Evolutionary conservation across 2,797 vertebrate species (phyloP).

Genomic region (Sebastes miniatus): DNA sequence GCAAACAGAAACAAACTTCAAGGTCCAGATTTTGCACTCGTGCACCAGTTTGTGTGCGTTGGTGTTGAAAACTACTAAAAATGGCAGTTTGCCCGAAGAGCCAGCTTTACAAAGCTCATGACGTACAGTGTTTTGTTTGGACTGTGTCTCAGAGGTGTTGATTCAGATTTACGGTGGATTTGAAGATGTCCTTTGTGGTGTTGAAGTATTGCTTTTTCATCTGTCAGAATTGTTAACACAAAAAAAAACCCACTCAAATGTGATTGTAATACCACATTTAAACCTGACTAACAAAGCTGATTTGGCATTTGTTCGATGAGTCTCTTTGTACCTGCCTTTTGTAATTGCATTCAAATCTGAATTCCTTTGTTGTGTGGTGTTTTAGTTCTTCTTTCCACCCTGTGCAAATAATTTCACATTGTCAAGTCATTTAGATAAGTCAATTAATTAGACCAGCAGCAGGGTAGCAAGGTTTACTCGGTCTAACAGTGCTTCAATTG

Average conservation of each 20-base stretch:
- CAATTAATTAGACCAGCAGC: neutral
- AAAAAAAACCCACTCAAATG: neutral
- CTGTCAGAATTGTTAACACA: neutral
- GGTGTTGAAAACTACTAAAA: neutral
- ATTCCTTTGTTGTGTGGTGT: neutral
- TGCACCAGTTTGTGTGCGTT: neutral
- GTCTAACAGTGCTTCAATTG: neutral
- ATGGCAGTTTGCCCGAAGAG: neutral
- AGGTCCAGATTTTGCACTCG: neutral
- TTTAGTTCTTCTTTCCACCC: neutral
- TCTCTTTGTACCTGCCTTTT: neutral
- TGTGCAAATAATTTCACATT: neutral
- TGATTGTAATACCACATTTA: neutral
- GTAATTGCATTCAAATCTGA: neutral
- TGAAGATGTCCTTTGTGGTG: neutral
- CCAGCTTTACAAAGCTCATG: constrained; percentile 1
- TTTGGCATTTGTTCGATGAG: neutral
- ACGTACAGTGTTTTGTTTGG: neutral
- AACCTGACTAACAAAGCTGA: neutral
- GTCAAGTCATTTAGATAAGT: neutral
- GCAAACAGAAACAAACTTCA: neutral
- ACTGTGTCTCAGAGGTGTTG: constrained; percentile 9
- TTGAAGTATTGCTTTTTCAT: neutral
- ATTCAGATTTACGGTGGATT: constrained; percentile 3
- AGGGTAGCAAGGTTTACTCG: neutral